These are phyloP conservation scores for Drosophila parthenogenetica DNA, from an alignment of 2,888 invertebrate species.

Conservation along the genomic window DNA sequence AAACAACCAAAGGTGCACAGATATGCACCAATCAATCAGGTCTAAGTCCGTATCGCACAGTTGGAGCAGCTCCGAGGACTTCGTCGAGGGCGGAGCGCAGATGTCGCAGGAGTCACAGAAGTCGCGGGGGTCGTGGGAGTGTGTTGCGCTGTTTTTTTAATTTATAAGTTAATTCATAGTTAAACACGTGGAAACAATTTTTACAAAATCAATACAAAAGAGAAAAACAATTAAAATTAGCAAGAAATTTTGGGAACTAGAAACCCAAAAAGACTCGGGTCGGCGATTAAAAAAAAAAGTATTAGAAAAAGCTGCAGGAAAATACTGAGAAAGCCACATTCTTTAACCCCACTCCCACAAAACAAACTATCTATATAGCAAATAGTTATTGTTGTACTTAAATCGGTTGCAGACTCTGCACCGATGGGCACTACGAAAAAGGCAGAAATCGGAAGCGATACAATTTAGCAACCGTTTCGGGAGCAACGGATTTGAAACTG, in stretches of 20 bases:
- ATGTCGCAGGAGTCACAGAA: slow-evolving; percentile 35
- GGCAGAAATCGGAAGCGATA: slow-evolving; percentile 38
- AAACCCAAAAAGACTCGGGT: slow-evolving; percentile 29
- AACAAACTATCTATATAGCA: slow-evolving; percentile 26
- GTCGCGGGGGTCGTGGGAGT: slow-evolving; percentile 40
- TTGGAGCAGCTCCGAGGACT: slow-evolving; percentile 46
- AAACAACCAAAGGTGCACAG: slow-evolving; percentile 89
- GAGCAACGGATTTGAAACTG: slow-evolving; percentile 59
- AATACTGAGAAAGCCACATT: slow-evolving; percentile 38
- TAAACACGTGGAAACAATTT: slow-evolving; percentile 20
- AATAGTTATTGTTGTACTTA: slow-evolving; percentile 57
- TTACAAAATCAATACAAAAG: slow-evolving; percentile 18
- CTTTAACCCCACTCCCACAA: slow-evolving; percentile 9
- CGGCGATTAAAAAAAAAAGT: slow-evolving; percentile 50
- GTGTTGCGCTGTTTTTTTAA: slow-evolving; percentile 79
- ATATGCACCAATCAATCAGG: slow-evolving; percentile 87
- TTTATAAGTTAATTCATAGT: slow-evolving; percentile 77
- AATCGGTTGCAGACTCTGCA: slow-evolving; percentile 41
- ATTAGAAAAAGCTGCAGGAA: slow-evolving; percentile 64
- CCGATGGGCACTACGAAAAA: slow-evolving; percentile 30
- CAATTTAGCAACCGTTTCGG: slow-evolving; percentile 63
- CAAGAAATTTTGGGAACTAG: no score
- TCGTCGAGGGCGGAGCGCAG: slow-evolving; percentile 31
- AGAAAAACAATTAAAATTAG: slow-evolving; percentile 7
- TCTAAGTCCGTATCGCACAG: slow-evolving; percentile 77